These are phyloP conservation scores for Nasonia longicornis DNA, from an alignment of 1,140 invertebrate genomes.

Conservation along the genomic window DNA sequence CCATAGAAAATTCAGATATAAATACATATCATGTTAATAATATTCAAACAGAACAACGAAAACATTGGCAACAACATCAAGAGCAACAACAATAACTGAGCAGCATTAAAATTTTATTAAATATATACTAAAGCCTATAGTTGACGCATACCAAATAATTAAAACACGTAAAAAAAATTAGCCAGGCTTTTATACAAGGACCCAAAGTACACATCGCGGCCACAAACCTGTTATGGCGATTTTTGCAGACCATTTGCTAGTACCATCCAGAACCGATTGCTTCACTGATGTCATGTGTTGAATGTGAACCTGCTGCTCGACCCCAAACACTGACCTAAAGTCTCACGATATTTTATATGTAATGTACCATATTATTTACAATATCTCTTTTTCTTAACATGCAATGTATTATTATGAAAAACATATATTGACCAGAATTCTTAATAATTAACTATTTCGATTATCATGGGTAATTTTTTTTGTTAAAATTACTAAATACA, in stretches of 20 bases:
- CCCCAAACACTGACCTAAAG: conserved; percentile 91
- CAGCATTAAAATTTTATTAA: neutral
- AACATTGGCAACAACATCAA: neutral
- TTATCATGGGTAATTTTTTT: too few relatives aligned
- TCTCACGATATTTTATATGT: conserved; percentile 26
- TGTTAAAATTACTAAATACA: too few relatives aligned
- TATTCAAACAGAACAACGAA: neutral
- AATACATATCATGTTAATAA: neutral
- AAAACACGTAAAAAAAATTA: neutral
- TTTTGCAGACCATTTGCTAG: conserved; percentile 99
- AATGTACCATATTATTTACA: neutral
- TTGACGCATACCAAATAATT: neutral
- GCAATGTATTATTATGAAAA: neutral
- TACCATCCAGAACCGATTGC: conserved; percentile 98
- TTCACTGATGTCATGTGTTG: conserved; percentile 98
- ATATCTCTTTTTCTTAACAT: neutral
- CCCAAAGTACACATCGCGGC: conserved; percentile 52
- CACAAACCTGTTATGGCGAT: conserved; percentile 98
- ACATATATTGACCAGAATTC: neutral
- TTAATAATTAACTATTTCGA: too few relatives aligned
- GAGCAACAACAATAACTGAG: neutral
- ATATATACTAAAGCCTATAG: neutral
- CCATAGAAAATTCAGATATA: neutral
- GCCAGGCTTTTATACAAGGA: conserved; percentile 47
- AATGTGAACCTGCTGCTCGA: conserved; percentile 92